Evolutionary conservation across 2,888 invertebrate species (phyloP), one percentile per base, ranked within the genome.

Genomic region (Heliconius aoede): DNA sequence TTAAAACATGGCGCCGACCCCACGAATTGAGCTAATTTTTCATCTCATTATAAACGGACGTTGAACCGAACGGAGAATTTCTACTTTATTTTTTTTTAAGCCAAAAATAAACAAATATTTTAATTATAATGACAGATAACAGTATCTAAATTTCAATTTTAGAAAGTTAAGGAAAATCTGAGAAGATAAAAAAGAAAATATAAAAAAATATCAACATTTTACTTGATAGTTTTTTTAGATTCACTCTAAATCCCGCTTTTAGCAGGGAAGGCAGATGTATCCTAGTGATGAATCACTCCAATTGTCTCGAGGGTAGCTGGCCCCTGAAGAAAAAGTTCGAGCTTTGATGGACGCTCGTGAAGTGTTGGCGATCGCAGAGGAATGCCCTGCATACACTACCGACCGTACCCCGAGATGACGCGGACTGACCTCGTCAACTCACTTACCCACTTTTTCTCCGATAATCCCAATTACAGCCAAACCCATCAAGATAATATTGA

Each of bases 11-110:
- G 67, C 73, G 65, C 51, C 73, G 55, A 58, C 73, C 73, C 65
- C 67, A 64, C 64, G 64, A 58, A 74, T 67, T 65, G 76, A 67
- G 60, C 72, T 76, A 72, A 72, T 76, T 76, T 76, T 72, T 76
- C 73, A 62, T 67, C 65, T 72, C 76, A 72, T 76, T 76, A 76
- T 46, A 67, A 72, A 58, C 46, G 76, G 60, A 60, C 40, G 55
- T 67, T 72, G 72, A 72, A 55, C 72, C 46, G n/a, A 62, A 72
- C 28, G 28, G 32, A 15, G 62, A 72, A 72, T 32, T 60, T 72
- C 4, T 60, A 60, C 32, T 68, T 74, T 61, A 61, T 74, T 75
- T 75, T 74, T 75, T 75, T 60, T 58, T 58, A 26, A 71, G 61
- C 32, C 4, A 5, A 51, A 62, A 55, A 58, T 64, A 55, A 75